Percentiles rank a stretch among this genome's conserved stretches.
phyloP scores from a whole-genome alignment of 2,113 vertebrate species.

The Sclerurus mexicanus region DNA sequence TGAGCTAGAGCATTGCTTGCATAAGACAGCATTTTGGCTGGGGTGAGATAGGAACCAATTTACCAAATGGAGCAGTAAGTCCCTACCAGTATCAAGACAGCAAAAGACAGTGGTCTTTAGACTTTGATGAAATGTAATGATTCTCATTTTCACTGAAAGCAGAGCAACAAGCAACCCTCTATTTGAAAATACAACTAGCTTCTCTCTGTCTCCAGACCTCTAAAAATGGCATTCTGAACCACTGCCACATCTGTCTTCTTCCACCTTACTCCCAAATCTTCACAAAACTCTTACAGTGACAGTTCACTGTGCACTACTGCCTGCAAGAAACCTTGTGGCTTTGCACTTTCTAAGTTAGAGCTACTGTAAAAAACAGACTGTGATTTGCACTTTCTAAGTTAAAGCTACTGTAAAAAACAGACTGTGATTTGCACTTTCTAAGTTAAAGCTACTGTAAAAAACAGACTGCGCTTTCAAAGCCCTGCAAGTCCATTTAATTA shows the following conservation, averaged over 20 bases:
- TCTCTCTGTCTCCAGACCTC: background rate
- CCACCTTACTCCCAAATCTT: background rate
- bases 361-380: background rate
- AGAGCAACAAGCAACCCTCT: background rate
- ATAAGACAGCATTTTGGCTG: background rate
- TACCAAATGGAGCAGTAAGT: background rate
- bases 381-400: too few species aligned
- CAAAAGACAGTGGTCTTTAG: background rate
- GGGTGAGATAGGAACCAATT: background rate
- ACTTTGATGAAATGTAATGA: background rate
- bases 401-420: background rate
- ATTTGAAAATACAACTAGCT: background rate
- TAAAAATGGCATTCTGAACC: background rate
- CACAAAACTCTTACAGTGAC: background rate
- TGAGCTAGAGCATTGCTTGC: background rate
- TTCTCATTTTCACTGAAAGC: background rate
- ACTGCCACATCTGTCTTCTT: background rate
- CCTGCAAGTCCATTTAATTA: background rate
- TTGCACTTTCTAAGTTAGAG: background rate
- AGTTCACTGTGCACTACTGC: background rate
- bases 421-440: background rate
- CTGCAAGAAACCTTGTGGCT: background rate
- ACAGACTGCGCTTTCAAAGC: background rate
- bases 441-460: background rate
- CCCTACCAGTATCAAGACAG: background rate